Conservation (phyloP, 2,797 vertebrate genomes). For the Botia kubotai region DNA sequence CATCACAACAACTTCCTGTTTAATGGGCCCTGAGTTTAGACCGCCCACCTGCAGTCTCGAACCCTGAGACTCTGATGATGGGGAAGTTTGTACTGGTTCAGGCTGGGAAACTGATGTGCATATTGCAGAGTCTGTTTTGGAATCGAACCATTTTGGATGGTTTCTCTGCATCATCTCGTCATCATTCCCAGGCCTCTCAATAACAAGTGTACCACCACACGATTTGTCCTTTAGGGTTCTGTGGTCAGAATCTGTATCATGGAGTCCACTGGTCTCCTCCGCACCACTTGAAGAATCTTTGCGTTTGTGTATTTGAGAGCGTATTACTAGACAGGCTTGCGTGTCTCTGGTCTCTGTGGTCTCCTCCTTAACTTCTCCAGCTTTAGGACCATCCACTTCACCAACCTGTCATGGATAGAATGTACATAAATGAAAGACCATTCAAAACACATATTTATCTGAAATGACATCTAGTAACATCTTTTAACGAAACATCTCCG, state of each 20-base stretch:
- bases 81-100: slow-evolving; percentile 50
- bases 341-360: slow-evolving; percentile 36
- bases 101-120: slow-evolving; percentile 40
- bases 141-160: slow-evolving; percentile 47
- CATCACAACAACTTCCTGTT: slow-evolving; percentile 73
- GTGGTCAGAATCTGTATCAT: slow-evolving; percentile 55
- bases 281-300: slow-evolving; percentile 42
- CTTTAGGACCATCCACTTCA: slow-evolving; percentile 25
- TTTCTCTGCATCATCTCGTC: slow-evolving; percentile 36
- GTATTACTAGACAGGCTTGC: slow-evolving; percentile 43
- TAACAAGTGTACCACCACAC: slow-evolving; percentile 8
- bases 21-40: slow-evolving; percentile 64
- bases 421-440: background rate
- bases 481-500: too few species aligned
- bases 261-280: slow-evolving; percentile 52
- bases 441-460: background rate
- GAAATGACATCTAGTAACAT: background rate
- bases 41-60: slow-evolving; percentile 52
- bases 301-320: slow-evolving; percentile 59
- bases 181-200: slow-evolving; percentile 33
- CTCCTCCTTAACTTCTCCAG: slow-evolving; percentile 55
- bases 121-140: slow-evolving; percentile 48
- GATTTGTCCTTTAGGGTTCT: slow-evolving; percentile 55
- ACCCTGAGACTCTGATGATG: slow-evolving; percentile 49
- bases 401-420: slow-evolving; percentile 36